Conservation (phyloP, 2,888 invertebrate genomes). For the Patella pellucida region DNA sequence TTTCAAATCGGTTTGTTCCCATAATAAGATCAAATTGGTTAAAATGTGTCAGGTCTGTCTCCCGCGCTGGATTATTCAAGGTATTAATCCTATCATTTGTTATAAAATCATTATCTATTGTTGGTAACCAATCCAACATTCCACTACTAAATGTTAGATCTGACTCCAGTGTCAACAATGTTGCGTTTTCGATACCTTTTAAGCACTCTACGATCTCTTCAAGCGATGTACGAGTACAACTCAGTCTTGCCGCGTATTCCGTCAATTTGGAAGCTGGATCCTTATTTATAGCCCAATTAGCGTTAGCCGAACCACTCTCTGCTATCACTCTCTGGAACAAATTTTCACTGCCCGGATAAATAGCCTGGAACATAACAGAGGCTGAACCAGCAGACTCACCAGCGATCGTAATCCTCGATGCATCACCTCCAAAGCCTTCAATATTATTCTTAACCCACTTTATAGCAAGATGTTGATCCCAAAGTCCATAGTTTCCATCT, state of each 20-base stretch:
- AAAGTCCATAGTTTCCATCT: constrained; percentile 54
- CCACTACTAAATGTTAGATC: no score
- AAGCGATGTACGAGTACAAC: neutral
- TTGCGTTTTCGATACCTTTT: neutral
- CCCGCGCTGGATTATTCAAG: neutral
- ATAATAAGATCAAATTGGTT: neutral
- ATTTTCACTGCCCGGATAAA: constrained; percentile 44
- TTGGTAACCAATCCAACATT: neutral
- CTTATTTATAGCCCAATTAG: constrained; percentile 1
- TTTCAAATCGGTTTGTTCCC: neutral
- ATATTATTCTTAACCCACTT: constrained; percentile 52
- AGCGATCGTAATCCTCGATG: constrained; percentile 42
- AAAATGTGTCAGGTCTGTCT: neutral
- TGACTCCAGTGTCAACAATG: no score
- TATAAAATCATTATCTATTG: neutral
- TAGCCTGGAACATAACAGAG: constrained; percentile 41
- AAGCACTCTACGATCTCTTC: neutral
- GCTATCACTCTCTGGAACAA: constrained; percentile 48
- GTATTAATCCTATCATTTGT: neutral
- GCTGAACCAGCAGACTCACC: constrained; percentile 55
- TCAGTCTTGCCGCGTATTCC: neutral
- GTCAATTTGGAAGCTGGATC: neutral
- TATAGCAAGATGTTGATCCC: constrained; percentile 52
- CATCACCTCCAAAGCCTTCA: constrained; percentile 44
- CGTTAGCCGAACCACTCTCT: constrained; percentile 44